These are phyloP conservation scores for Gorsachius magnificus DNA, from an alignment of 2,797 vertebrate genomes.

Conservation along the genomic window DNA sequence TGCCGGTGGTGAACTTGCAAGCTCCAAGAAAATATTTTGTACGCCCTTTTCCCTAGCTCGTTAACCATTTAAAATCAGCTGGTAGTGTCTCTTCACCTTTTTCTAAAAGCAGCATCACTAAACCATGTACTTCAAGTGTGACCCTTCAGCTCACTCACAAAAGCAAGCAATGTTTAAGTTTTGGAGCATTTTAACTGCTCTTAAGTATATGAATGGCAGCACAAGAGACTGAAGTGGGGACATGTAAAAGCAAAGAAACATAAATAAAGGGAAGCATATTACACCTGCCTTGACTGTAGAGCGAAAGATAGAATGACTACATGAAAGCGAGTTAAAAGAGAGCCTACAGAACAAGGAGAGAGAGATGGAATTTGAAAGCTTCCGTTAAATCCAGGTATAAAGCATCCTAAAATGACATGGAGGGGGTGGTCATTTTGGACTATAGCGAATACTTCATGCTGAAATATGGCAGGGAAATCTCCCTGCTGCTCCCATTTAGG, in stretches of 20 bases:
- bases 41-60: not conserved
- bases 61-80: not conserved
- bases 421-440: not conserved
- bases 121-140: not conserved
- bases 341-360: not conserved
- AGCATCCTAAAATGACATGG: not conserved
- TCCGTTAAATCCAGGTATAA: not conserved
- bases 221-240: not conserved
- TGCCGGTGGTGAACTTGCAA: not conserved
- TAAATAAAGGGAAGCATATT: not conserved
- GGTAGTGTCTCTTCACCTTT: not conserved
- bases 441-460: rapidly evolving
- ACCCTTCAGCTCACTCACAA: not conserved
- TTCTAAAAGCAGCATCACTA: not conserved
- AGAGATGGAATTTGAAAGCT: not conserved
- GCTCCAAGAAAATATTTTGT: not conserved
- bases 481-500: not conserved
- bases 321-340: not conserved
- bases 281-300: not conserved
- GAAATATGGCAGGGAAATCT: not conserved
- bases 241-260: not conserved
- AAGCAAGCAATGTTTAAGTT: not conserved
- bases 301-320: rapidly evolving
- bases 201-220: not conserved
- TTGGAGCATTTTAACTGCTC: not conserved